Conservation (phyloP, 2,113 vertebrate genomes). For the pig (Sus scrofa) region T2T-Sscrofa CM000813.6:52455001-52455500, state of each 20-base stretch:
- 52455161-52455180: constrained; percentile 84
- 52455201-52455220: constrained; percentile 86
- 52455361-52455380: constrained; percentile 76
- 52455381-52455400: constrained; percentile 62
- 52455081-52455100: constrained; percentile 74
- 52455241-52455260: constrained; percentile 85
- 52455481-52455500: constrained; percentile 65
- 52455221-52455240: constrained; percentile 85
- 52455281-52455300: constrained; percentile 76
- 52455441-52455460: constrained; percentile 68
- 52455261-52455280: constrained; percentile 87
- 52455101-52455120: constrained; percentile 82
- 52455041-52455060: constrained; percentile 79
- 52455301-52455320: constrained; percentile 89
- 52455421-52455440: constrained; percentile 77
- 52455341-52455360: constrained; percentile 83
- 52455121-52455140: constrained; percentile 81
- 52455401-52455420: constrained; percentile 78
- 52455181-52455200: constrained; percentile 88
- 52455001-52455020: constrained; percentile 84
- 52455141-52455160: constrained; percentile 86
- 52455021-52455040: constrained; percentile 82
- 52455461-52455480: constrained; percentile 54
- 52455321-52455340: constrained; percentile 85
- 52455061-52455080: constrained; percentile 82